Base-by-base conservation (phyloP, 2,797 vertebrate genomes). In the Peromyscus melanophrys region DNA sequence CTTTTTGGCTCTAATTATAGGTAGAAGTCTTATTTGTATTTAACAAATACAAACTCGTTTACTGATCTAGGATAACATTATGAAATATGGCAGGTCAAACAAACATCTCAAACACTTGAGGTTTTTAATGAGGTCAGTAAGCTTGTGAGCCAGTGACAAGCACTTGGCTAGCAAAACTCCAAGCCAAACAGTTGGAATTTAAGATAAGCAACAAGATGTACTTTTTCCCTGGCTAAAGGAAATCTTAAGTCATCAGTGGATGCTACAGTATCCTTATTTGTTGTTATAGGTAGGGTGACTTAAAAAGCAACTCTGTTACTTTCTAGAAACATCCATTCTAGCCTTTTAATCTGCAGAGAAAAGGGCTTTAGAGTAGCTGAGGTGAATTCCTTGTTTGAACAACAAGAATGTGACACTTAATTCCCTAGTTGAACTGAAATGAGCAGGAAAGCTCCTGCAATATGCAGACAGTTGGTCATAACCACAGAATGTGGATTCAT, bases 281-380 rank as follows among this genome's bases (percentile, higher is more conserved):
- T 61, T 92, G 61, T 73, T 84, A 10, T 4, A 69, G 46, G 59
- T 43, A 84, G 46, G 37, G n/a, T 37, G 67, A 90, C 85, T 92
- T 80, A 84, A 96, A 88, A 82, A 95, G 78, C 97, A 92, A 95
- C 73, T 73, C 13, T 87, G 67, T 92, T 82, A 83, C 82, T 86
- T 94, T 59, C 89, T 84, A 46, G 31, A 67, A 90, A 95, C 89
- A 96, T 82, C 40, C 81, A 94, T 75, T 82, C 71, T 84, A 67
- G 52, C 40, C 49, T 49, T 40, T 87, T 73, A 16, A 90, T 57
- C 40, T 90, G 61, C 76, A 92, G 73, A 84, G 75, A 77, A 57
- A 95, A 81, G 14, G 9, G 52, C 69, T 95, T 96, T 21, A 73
- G 83, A 93, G 59, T 2, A 81, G 37, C 0, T 88, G 46, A 94